phyloP scores from a whole-genome alignment of 1,140 invertebrate species.

The Brachionus paranguensis region DNA sequence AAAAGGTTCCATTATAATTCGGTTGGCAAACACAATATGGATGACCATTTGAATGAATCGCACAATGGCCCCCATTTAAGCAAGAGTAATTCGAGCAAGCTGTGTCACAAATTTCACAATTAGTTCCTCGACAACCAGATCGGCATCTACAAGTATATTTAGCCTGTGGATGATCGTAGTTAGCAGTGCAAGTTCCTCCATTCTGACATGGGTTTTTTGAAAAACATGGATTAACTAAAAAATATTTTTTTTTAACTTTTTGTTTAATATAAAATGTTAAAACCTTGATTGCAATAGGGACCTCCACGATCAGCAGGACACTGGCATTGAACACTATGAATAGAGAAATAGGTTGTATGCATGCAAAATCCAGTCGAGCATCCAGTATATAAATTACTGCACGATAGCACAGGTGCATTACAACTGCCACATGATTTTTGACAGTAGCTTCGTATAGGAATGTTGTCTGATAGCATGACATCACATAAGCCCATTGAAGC shows the following conservation, averaged over 20 bases:
- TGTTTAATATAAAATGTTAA: neutral
- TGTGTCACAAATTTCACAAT: slow-evolving; percentile 26
- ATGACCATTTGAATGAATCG: neutral
- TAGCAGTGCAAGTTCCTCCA: neutral
- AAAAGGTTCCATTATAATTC: neutral
- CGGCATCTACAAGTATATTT: neutral
- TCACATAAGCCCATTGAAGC: neutral
- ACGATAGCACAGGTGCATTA: neutral
- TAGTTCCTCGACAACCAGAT: neutral
- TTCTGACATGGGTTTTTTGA: slow-evolving; percentile 1
- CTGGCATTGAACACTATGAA: neutral
- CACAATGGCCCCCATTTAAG: slow-evolving; percentile 32
- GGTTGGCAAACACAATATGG: neutral
- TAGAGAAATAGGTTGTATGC: neutral
- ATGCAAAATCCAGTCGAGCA: neutral
- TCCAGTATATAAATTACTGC: neutral
- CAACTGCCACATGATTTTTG: slow-evolving; percentile 29
- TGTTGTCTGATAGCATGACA: neutral
- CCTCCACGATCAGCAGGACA: slow-evolving; percentile 9
- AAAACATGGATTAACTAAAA: slow-evolving; percentile 1
- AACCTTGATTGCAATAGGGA: slow-evolving; percentile 21
- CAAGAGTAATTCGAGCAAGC: neutral
- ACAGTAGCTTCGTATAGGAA: slow-evolving; percentile 13
- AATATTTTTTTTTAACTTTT: neutral
- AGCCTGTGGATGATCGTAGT: neutral